These are phyloP conservation scores for Monochamus alternatus DNA, from an alignment of 2,888 invertebrate genomes.

Conservation along the genomic window DNA sequence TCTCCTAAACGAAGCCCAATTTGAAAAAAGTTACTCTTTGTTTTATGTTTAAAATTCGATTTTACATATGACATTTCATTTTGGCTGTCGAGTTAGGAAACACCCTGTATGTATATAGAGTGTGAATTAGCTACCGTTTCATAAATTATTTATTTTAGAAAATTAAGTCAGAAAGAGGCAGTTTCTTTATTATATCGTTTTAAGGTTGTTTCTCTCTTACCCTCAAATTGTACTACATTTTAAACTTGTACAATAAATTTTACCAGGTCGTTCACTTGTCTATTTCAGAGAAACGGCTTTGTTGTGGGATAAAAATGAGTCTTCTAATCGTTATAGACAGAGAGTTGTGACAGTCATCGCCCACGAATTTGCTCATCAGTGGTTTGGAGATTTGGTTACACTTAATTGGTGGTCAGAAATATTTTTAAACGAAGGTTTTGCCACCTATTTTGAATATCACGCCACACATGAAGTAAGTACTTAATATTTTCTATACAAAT, in stretches of 20 bases:
- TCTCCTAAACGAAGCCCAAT: no score
- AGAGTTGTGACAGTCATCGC: slow-evolving; percentile 79
- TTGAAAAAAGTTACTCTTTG: no score
- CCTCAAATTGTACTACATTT: no score
- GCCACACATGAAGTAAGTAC: slow-evolving; percentile 73
- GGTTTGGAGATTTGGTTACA: slow-evolving; percentile 86
- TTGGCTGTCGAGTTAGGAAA: no score
- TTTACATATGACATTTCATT: no score
- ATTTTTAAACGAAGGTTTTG: slow-evolving; percentile 85
- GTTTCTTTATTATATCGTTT: no score
- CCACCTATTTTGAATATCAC: slow-evolving; percentile 82
- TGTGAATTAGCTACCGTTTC: no score
- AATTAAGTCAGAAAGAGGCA: no score
- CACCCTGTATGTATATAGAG: no score
- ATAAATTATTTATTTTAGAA: no score
- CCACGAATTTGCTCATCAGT: slow-evolving; percentile 88
- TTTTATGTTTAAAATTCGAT: no score
- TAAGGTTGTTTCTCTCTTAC: no score
- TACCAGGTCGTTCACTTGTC: background rate
- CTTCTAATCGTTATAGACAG: slow-evolving; percentile 76
- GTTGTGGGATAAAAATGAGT: slow-evolving; percentile 70
- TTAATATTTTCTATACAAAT: background rate
- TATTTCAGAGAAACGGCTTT: slow-evolving; percentile 75
- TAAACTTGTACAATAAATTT: background rate
- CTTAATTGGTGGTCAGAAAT: slow-evolving; percentile 84